phyloP scores from a whole-genome alignment of 53 echinoderm and acorn worm genomes.

The Zoroaster sp. region DNA sequence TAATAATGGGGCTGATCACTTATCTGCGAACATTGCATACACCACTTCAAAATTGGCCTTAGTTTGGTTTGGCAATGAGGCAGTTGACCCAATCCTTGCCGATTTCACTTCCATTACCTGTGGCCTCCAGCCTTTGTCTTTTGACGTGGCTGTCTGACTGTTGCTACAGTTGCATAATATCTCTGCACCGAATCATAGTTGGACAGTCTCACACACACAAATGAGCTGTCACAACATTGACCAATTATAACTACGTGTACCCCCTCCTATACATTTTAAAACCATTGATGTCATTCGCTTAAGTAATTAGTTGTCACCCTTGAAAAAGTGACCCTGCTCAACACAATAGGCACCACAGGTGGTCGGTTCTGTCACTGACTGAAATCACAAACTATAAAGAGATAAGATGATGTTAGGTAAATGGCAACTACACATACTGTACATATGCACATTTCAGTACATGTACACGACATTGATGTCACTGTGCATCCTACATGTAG shows the following conservation, averaged over 20 bases:
- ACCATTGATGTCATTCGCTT: slow-evolving; percentile 26
- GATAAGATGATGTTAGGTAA: background rate
- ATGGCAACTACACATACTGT: background rate
- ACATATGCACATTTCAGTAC: no score
- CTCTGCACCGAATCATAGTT: background rate
- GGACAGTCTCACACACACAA: background rate
- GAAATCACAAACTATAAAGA: background rate
- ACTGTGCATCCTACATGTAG: no score
- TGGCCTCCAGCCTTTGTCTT: background rate
- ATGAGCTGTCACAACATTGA: slow-evolving; percentile 13
- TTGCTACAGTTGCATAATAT: background rate
- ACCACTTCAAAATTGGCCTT: no score
- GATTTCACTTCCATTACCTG: background rate
- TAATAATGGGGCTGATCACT: no score
- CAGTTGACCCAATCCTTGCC: background rate
- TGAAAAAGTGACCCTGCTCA: background rate
- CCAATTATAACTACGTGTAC: slow-evolving; percentile 18
- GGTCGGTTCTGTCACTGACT: background rate
- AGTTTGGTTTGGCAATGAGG: background rate
- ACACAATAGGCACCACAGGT: background rate
- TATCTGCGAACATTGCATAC: background rate
- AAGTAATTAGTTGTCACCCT: slow-evolving; percentile 14
- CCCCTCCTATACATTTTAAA: background rate
- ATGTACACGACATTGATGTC: no score
- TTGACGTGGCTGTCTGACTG: background rate